Evolutionary conservation across 2,113 vertebrate species (phyloP).

Genomic region (Propithecus coquereli): DNA sequence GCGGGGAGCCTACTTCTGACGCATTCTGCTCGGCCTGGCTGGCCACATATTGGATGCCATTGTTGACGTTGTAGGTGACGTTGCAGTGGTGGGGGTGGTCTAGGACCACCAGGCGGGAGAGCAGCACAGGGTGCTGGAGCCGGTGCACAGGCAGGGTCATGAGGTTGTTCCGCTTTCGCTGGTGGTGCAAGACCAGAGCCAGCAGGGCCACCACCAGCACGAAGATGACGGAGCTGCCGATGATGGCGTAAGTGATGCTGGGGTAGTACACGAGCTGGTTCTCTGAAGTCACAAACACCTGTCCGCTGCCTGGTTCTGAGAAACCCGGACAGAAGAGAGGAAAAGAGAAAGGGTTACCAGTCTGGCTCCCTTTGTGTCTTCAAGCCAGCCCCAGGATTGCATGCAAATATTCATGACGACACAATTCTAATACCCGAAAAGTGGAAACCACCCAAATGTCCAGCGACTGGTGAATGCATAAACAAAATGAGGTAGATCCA

Average conservation of each 20-base stretch:
- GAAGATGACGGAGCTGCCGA: conserved; percentile 95
- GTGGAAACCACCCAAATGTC: not conserved
- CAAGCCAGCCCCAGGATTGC: not conserved
- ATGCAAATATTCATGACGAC: fast-evolving
- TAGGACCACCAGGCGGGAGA: conserved; percentile 95
- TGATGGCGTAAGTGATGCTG: conserved; percentile 95
- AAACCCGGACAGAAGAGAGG: conserved; percentile 24
- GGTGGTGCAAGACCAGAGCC: conserved; percentile 95
- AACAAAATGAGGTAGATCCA: not conserved
- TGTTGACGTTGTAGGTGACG: conserved; percentile 89
- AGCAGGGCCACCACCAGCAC: conserved; percentile 95
- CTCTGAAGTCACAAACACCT: conserved; percentile 94
- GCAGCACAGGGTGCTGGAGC: conserved; percentile 92
- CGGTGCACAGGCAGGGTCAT: conserved; percentile 91
- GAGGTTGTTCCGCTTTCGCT: conserved; percentile 94
- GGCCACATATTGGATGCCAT: conserved; percentile 91
- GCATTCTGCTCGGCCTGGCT: conserved; percentile 85
- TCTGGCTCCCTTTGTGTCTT: fast-evolving
- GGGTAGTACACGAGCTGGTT: conserved; percentile 95
- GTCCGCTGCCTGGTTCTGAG: conserved; percentile 89
- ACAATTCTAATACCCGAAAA: fast-evolving
- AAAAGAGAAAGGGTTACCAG: not conserved
- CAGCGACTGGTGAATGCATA: fast-evolving
- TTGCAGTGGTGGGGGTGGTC: conserved; percentile 90
- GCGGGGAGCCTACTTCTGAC: conserved; percentile 88